Evolutionary conservation across 2,113 vertebrate species (phyloP).

Genomic region (Reinhardtius hippoglossoides): DNA sequence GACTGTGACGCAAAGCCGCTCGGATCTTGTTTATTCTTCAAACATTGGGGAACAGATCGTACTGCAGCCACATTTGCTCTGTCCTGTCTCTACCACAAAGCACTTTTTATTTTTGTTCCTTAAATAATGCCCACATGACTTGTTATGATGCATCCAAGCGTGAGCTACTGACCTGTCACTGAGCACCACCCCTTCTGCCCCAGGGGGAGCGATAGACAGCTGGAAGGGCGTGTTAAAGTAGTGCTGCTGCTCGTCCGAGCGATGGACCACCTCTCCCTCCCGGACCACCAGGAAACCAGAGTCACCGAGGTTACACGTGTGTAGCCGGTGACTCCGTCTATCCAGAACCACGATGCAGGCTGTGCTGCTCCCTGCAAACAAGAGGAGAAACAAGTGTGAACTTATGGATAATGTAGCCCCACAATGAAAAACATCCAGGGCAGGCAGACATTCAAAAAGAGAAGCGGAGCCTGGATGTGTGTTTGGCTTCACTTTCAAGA

Average conservation of each 20-base stretch:
- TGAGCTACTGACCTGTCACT: slow-evolving; percentile 81
- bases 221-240: slow-evolving; percentile 97
- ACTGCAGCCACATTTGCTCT: not conserved
- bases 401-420: not conserved
- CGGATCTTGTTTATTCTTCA: slow-evolving; percentile 9
- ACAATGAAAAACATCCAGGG: not conserved
- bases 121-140: slow-evolving; percentile 2
- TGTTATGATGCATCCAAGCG: not conserved
- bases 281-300: slow-evolving; percentile 97
- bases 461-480: not conserved
- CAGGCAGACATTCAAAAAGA: not conserved
- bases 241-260: slow-evolving; percentile 96
- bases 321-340: slow-evolving; percentile 91
- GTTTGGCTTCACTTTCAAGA: not conserved
- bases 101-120: not conserved
- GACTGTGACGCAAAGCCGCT: not conserved
- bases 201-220: slow-evolving; percentile 94
- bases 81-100: too few relatives aligned
- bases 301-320: slow-evolving; percentile 96
- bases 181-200: slow-evolving; percentile 91
- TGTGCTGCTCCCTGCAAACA: slow-evolving; percentile 91
- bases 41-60: not conserved
- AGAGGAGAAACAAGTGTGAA: not conserved
- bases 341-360: slow-evolving; percentile 94
- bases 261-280: slow-evolving; percentile 95